phyloP scores from a whole-genome alignment of 1,140 invertebrate species.

The Paraescarpia echinospica region DNA sequence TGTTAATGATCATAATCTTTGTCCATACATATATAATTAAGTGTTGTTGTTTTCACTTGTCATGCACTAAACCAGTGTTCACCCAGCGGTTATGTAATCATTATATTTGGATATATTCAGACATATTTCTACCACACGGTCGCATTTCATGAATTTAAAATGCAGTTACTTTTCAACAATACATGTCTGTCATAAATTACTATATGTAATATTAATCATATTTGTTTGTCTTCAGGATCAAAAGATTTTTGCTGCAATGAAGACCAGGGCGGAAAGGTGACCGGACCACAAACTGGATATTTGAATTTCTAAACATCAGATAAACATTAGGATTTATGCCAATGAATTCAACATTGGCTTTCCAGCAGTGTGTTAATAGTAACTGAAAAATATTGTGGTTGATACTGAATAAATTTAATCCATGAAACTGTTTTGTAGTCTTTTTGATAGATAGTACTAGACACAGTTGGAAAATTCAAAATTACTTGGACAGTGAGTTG shows the following conservation, averaged over 20 bases:
- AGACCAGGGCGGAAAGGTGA: background rate
- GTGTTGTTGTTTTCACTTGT: background rate
- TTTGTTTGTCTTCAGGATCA: constrained; percentile 20
- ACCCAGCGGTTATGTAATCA: background rate
- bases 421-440: background rate
- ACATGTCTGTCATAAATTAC: background rate
- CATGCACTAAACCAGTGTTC: background rate
- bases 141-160: background rate
- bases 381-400: background rate
- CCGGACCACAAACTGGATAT: background rate
- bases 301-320: background rate
- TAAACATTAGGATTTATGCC: background rate
- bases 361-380: background rate
- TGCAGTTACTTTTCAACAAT: background rate
- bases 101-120: too few relatives aligned
- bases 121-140: too few relatives aligned
- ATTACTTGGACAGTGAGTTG: too few relatives aligned
- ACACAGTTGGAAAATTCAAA: too few relatives aligned
- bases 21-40: background rate
- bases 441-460: background rate
- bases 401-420: constrained; percentile 1
- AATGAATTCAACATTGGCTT: background rate
- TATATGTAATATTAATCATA: background rate
- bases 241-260: background rate
- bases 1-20: too few relatives aligned